Evolutionary conservation across 1,140 invertebrate species (phyloP).

Genomic region (Teleopsis dalmanni): DNA sequence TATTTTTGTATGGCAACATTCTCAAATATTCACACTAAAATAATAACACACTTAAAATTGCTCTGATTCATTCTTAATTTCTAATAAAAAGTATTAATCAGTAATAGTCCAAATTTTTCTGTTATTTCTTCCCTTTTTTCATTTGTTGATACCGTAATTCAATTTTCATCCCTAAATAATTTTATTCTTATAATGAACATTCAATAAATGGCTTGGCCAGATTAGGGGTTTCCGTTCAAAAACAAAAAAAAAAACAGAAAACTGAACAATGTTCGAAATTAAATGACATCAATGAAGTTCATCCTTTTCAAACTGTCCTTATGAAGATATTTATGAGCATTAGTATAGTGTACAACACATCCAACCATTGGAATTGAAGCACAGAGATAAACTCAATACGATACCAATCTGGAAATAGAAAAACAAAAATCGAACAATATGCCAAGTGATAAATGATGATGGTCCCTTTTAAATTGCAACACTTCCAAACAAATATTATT

Average conservation of each 20-base stretch:
- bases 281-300: conserved; percentile 42
- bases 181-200: conserved; percentile 24
- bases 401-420: conserved; percentile 34
- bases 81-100: too few species aligned
- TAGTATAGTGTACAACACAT: conserved; percentile 4
- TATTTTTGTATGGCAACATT: too few species aligned
- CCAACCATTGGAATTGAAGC: conserved; percentile 21
- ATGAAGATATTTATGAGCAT: background rate
- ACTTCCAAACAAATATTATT: background rate
- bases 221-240: conserved; percentile 43
- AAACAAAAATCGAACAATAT: conserved; percentile 34
- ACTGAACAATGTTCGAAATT: conserved; percentile 39
- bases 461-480: conserved; percentile 8
- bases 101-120: too few species aligned
- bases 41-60: too few species aligned
- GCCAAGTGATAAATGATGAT: conserved; percentile 43
- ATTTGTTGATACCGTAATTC: conserved; percentile 9
- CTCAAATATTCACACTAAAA: too few species aligned
- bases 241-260: too few species aligned
- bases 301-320: too few species aligned
- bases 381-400: conserved; percentile 40
- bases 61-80: too few species aligned
- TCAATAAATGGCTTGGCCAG: conserved; percentile 33
- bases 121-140: background rate
- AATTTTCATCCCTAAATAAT: conserved; percentile 25